Conservation (phyloP, 2,888 invertebrate species). For the Xanthorhoe spadicearia region DNA sequence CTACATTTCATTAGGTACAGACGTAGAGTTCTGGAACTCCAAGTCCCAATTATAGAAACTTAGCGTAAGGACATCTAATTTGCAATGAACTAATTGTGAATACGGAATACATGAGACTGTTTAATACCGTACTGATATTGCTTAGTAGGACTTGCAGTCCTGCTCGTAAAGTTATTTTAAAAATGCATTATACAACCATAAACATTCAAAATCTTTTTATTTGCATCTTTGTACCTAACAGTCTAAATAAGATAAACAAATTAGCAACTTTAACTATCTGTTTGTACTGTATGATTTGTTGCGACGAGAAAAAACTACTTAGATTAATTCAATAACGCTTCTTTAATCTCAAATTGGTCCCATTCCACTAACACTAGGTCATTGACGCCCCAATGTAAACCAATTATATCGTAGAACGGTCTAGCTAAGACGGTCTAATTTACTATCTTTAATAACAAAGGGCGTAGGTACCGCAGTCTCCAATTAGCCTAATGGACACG, state of each 20-base stretch:
- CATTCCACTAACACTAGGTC: not conserved
- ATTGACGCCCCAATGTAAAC: constrained; percentile 3
- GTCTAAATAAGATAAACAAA: no score
- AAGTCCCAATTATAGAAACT: constrained; percentile 32
- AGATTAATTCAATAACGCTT: not conserved
- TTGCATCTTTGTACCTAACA: no score
- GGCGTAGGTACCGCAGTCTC: constrained; percentile 66
- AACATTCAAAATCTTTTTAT: no score
- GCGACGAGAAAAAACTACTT: not conserved
- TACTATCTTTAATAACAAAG: constrained; percentile 63
- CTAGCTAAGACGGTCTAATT: constrained; percentile 50
- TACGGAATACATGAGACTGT: constrained; percentile 12
- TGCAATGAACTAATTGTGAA: constrained; percentile 31
- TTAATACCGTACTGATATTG: not conserved
- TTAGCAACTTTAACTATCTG: no score
- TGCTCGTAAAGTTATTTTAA: no score
- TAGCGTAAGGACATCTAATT: constrained; percentile 31
- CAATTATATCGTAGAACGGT: constrained; percentile 32
- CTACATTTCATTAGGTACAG: constrained; percentile 10
- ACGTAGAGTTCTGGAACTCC: constrained; percentile 18
- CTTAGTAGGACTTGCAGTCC: not conserved
- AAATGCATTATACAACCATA: no score
- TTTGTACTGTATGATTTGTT: no score
- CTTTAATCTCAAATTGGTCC: not conserved
- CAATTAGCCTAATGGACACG: constrained; percentile 85